Base-by-base conservation (phyloP, 2,797 vertebrate species). In the Emys orbicularis region DNA sequence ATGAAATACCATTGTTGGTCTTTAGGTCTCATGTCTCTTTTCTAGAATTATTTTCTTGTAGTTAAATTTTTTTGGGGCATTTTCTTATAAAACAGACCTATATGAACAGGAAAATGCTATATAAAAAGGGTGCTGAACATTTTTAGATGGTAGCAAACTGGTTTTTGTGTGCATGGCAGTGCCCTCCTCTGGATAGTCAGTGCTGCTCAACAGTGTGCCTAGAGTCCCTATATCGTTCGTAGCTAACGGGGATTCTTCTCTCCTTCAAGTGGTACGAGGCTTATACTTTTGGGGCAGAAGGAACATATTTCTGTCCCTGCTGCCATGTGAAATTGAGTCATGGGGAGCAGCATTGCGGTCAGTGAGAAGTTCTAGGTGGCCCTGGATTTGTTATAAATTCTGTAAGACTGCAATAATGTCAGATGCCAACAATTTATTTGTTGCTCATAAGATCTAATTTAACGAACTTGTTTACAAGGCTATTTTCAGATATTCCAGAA, bases 361-460 rank as follows among this genome's bases (percentile, higher is more conserved):
- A 84, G 76, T 1, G 0, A 0, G 6, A 53, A 7, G 79, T 68
- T 50, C 79, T 0, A 15, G 59, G 87, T 31, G 93, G 21, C 90
- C n/a, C 49, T 49, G 90, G 86, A 31, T 61, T 83, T 18, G 68
- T 37, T 50, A 65, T 21, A 37, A 59, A 88, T 91, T 94, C 91
- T 88, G 90, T 93, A 93, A 95, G 92, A 76, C 27, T 3, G 16
- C 74, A 5, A 37, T 3, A 8, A 9, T 21, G 16, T 72, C 54
- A 1, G 79, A 52, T 86, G 95, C 97, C 96, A 96, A 29, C 82
- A 88, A 41, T 94, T 97, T 96, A 91, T 97, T 97, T 92, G 81
- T 91, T 97, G 37, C 86, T 90, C 1, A 52, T 5, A 1, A 84
- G 92, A 37, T 47, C 37, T 61, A 10, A 1, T 94, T 29, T 90